Base-by-base conservation (phyloP, 1,140 invertebrate genomes). In the Pseudomyrmex cubaensis region DNA sequence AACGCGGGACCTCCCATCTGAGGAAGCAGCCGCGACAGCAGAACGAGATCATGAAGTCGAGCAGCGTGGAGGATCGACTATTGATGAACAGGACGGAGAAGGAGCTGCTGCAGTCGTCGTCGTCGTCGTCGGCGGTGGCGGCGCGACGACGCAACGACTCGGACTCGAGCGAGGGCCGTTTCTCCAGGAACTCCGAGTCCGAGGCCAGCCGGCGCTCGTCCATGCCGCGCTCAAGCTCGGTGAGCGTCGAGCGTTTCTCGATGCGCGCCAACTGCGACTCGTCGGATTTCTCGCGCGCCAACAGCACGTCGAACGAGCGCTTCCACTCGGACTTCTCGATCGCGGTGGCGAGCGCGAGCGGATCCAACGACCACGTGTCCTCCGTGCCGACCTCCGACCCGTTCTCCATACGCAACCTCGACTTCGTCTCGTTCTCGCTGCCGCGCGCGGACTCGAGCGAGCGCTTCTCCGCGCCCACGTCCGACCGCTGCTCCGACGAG, bases 281-380 rank as follows among this genome's bases (percentile, higher is more conserved):
- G 0, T 94, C 93, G 7, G 94, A 94, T 80, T 94, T 94, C 78
- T 94, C 94, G 10, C 88, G 94, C 2, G 93, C 93, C 0, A 94
- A 94, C 78, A 94, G 93, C 0, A 94, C 91, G 22, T 94, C 93
- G 4, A 94, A 94, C 82, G 94, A 94, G 63, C 88, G 93, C 76
- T 94, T 94, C 76, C 93, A 94, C 75, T 94, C 94, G 69, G 94
- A 94, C 69, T 94, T 94, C 83, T 94, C 94, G 56, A 92, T 94
- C 86, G 93, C 94, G 7, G 92, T 94, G 0, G 94, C 93, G 17
- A 94, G 93, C 74, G 93, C 92, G 12, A 94, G 93, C 69, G 35
- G 35, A 35, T 93, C 93, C 1, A 93, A 93, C 84, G 93, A 94
- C 63, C 93, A 93, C 59, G 92, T 93, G 0, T 93, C 35, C 35